Evolutionary conservation across 2,113 vertebrate species (phyloP), one percentile per base, ranked within the genome.

Genomic region (Paedocypris sp.): DNA sequence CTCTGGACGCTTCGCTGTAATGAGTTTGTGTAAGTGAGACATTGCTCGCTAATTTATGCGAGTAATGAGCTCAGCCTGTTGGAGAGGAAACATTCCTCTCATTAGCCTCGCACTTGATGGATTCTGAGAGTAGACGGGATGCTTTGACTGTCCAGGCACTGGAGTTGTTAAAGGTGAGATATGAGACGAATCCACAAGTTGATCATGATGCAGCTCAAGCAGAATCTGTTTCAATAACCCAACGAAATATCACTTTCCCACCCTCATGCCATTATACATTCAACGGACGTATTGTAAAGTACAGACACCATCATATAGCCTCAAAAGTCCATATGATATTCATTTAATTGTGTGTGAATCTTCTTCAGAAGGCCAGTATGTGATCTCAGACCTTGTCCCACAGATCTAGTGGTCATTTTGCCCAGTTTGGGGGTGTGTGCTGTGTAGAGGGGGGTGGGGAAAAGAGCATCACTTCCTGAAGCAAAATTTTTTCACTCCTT

Each of bases 401-500:
- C 20, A 64, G 36, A 10, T 43, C 28, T 26, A 46, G 46, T 39
- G 46, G 45, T 48, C 50, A 61, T 26, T n/a, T n/a, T n/a, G n/a
- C 48, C 57, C 33, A 48, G 50, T 31, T 53, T 38, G 62, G 56
- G n/a, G 56, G 23, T 50, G 43, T 45, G 46, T 57, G 45, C 61
- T 38, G 38, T 65, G 36, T 31, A 51, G 31, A 33, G 47, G 53
- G 49, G 56, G 65, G 18, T 49, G 50, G 61, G 61, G 63, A 31
- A 64, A 63, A 63, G 9, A 43, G 62, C 35, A 65, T 72, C 56
- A 72, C 61, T 72, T 82, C 83, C 90, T 95, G 84, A 94, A 86
- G 82, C 73, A 85, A 82, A 83, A 38, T 92, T 82, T 70, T 93
- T 84, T 91, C 86, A 86, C 87, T 88, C 85, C 86, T 91, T 88